These are phyloP conservation scores for Kryphioiulus occultus DNA, from an alignment of 2,888 invertebrate genomes.

Conservation along the genomic window DNA sequence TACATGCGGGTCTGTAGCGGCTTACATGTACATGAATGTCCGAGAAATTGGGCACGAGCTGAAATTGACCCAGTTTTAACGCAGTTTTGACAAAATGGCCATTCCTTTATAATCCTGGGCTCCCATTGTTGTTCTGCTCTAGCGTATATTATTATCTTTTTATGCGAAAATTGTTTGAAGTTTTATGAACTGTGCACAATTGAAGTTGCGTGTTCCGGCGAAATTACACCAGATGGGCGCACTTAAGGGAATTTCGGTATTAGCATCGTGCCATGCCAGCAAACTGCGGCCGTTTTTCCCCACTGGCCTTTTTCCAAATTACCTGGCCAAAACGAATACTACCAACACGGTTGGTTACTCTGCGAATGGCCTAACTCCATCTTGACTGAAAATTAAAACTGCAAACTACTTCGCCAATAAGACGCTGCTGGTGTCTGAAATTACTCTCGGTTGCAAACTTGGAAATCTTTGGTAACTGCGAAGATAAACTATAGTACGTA, in stretches of 20 bases:
- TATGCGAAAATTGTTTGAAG: conserved; percentile 26
- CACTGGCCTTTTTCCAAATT: conserved; percentile 8
- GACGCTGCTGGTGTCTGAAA: not conserved
- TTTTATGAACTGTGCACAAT: conserved; percentile 26
- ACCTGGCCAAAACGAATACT: not conserved
- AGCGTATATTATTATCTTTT: conserved; percentile 25
- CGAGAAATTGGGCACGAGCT: not conserved
- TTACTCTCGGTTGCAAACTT: not conserved
- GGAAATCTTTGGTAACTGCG: not conserved
- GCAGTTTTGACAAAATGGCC: not conserved
- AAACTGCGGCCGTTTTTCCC: not conserved
- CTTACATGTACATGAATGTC: not conserved
- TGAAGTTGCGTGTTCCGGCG: not conserved
- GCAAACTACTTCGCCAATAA: not conserved
- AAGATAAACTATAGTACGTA: not conserved
- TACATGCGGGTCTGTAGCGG: not conserved
- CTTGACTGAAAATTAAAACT: not conserved
- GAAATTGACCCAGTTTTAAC: conserved; percentile 11
- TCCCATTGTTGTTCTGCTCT: conserved; percentile 3
- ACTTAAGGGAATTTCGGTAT: conserved; percentile 20
- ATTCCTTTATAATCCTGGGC: not conserved
- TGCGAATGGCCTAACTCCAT: not conserved
- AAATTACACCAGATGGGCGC: conserved; percentile 31
- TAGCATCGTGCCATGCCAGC: not conserved
- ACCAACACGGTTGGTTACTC: not conserved